Conservation (phyloP, 2,888 invertebrate species). For the Morpho deidamia region DNA sequence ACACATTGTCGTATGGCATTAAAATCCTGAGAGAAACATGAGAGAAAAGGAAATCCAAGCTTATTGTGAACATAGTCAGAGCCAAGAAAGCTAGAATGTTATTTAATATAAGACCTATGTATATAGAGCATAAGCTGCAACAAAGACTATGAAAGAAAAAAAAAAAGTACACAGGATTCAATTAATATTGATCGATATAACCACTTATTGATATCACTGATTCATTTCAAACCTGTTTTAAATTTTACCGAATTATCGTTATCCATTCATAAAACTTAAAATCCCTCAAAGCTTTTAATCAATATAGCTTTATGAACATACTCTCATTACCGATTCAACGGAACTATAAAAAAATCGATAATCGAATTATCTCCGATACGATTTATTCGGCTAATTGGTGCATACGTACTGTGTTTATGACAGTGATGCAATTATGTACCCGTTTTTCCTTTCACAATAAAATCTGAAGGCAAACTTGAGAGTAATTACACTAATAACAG, state of each 20-base stretch:
- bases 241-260: neutral
- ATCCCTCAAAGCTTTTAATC: neutral
- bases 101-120: no score
- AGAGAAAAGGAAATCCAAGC: no score
- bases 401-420: conserved; percentile 1
- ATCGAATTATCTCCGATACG: neutral
- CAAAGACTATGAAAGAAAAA: no score
- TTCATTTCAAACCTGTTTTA: no score
- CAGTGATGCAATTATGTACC: conserved; percentile 9
- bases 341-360: neutral
- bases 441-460: conserved; percentile 23
- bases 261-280: neutral
- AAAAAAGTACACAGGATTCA: no score
- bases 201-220: no score
- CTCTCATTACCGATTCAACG: neutral
- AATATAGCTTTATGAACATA: neutral
- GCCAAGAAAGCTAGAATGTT: no score
- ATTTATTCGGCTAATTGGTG: conserved; percentile 1
- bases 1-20: no score
- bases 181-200: no score
- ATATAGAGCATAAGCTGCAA: no score
- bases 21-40: no score
- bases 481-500: neutral
- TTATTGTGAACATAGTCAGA: no score
- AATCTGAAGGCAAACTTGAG: conserved; percentile 11